Evolutionary conservation across 2,113 vertebrate genomes (phyloP).

Genomic region (Vidua macroura): DNA sequence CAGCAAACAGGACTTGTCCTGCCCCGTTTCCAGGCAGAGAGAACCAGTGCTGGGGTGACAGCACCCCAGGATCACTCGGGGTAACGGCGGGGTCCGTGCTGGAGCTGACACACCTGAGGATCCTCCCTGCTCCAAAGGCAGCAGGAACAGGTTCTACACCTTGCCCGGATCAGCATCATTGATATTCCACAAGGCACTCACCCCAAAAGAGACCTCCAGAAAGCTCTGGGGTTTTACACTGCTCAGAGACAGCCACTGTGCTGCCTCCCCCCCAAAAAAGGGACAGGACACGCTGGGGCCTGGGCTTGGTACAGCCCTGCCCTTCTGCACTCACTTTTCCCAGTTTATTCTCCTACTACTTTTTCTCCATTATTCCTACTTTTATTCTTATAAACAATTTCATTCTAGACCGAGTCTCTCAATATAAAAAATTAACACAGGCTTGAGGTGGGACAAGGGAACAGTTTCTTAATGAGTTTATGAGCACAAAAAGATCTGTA

Average conservation of each 20-base stretch:
- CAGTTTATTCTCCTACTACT: neutral
- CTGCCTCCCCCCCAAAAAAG: neutral
- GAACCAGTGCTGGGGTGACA: rapidly evolving
- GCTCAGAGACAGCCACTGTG: neutral
- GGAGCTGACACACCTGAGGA: neutral
- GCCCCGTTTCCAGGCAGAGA: rapidly evolving
- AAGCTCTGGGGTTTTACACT: neutral
- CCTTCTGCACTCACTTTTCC: neutral
- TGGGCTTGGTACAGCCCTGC: neutral
- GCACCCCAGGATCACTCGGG: rapidly evolving
- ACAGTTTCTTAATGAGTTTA: neutral
- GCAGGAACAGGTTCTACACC: neutral
- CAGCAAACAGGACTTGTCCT: rapidly evolving
- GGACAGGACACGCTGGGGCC: neutral
- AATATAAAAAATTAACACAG: neutral
- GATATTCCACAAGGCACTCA: neutral
- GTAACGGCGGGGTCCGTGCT: rapidly evolving
- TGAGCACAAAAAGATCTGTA: neutral
- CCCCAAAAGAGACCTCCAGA: neutral
- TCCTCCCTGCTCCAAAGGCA: neutral
- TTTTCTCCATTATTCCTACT: neutral
- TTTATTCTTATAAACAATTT: neutral
- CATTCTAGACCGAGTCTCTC: rapidly evolving
- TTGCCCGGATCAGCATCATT: neutral
- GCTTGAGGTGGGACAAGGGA: neutral